phyloP scores from a whole-genome alignment of 2,888 invertebrate genomes.

The Sarcophaga subvicina region DNA sequence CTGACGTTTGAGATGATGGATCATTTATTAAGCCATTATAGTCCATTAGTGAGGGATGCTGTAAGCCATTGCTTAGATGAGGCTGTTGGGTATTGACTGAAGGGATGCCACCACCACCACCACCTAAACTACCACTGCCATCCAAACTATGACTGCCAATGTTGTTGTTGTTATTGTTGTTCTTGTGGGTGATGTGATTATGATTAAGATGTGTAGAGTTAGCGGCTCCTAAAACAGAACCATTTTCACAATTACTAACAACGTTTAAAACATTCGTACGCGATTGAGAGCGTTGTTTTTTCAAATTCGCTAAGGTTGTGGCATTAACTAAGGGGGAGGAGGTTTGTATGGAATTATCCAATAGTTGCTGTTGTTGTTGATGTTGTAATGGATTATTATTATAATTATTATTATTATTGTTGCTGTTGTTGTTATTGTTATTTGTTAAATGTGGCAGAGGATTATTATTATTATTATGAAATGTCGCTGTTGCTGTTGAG shows the following conservation, averaged over 20 bases:
- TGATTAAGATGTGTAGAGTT: conserved; percentile 68
- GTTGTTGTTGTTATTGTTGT: conserved; percentile 79
- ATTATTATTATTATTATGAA: conserved; percentile 69
- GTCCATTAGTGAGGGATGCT: conserved; percentile 81
- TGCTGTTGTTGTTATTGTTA: conserved; percentile 34
- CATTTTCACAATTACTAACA: conserved; percentile 80
- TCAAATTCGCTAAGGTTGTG: conserved; percentile 94
- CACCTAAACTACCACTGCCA: background rate
- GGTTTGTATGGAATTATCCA: conserved; percentile 60
- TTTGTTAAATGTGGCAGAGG: conserved; percentile 55
- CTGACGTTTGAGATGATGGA: conserved; percentile 68
- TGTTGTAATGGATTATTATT: conserved; percentile 26
- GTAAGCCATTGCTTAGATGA: conserved; percentile 75
- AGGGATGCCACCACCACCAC: background rate
- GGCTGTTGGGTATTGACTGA: conserved; percentile 75
- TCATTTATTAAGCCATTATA: conserved; percentile 76
- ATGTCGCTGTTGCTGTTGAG: conserved; percentile 70
- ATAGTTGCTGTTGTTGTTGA: conserved; percentile 48
- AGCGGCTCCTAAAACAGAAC: conserved; percentile 81
- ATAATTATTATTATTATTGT: conserved; percentile 53
- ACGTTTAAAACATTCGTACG: conserved; percentile 83
- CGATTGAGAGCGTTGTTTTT: conserved; percentile 94
- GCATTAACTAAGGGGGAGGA: conserved; percentile 75
- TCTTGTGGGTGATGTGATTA: conserved; percentile 70
- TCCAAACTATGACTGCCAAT: conserved; percentile 29